phyloP scores from a whole-genome alignment of 2,113 vertebrate genomes.

The Lamprotornis superbus region DNA sequence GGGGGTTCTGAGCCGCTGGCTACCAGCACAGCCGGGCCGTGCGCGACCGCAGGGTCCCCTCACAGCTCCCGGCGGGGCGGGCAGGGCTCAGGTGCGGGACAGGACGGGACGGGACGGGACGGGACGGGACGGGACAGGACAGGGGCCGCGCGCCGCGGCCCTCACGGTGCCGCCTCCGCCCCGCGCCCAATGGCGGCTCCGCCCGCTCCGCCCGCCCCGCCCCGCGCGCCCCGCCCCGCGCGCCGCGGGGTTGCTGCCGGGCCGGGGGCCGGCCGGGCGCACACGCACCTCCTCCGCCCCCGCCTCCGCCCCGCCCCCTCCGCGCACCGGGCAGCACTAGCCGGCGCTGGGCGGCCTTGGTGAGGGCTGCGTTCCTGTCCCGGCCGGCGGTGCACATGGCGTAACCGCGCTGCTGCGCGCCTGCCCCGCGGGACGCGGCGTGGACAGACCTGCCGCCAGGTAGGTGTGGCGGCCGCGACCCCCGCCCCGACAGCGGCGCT shows the following conservation, averaged over 20 bases:
- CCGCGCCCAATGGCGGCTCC: too few species aligned
- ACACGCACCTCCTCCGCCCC: not conserved
- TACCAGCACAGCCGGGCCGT: not conserved
- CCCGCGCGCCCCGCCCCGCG: too few species aligned
- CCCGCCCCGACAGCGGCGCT: not conserved
- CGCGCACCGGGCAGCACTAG: not conserved
- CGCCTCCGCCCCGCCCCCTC: not conserved
- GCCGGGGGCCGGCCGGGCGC: too few species aligned
- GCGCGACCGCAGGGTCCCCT: too few species aligned
- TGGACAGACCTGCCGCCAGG: not conserved
- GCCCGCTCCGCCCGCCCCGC: too few species aligned
- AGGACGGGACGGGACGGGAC: too few species aligned
- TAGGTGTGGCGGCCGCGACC: not conserved
- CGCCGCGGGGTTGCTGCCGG: too few species aligned
- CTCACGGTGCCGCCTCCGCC: too few species aligned
- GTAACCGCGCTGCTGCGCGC: not conserved
- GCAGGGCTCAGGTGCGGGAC: too few species aligned
- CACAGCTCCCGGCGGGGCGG: too few species aligned
- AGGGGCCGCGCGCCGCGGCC: too few species aligned
- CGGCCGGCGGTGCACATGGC: not conserved
- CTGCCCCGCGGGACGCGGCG: not conserved
- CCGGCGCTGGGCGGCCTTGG: not conserved
- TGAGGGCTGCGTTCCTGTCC: not conserved
- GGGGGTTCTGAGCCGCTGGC: not conserved
- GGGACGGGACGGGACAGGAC: too few species aligned